Conservation (phyloP, 2,888 invertebrate genomes). For the Melanchra persicariae region DNA sequence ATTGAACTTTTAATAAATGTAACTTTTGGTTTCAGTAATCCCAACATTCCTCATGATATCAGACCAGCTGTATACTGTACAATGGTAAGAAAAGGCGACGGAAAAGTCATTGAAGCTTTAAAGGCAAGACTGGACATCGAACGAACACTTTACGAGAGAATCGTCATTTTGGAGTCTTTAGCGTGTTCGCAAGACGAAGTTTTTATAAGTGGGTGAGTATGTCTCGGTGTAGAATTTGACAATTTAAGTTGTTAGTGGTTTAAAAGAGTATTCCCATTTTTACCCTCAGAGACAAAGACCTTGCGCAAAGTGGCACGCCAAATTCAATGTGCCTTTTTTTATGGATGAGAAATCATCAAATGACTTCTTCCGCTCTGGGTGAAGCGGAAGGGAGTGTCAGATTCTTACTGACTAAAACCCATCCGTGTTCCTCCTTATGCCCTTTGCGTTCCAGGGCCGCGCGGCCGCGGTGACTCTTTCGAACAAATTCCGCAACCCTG, state of each 20-base stretch:
- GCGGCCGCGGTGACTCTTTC: too few species aligned
- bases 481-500: too few species aligned
- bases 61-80: conserved; percentile 94
- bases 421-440: too few species aligned
- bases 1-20: too few species aligned
- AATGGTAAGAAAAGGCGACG: conserved; percentile 93
- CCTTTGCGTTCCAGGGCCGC: too few species aligned
- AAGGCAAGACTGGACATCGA: conserved; percentile 92
- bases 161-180: conserved; percentile 93
- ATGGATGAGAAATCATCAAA: too few species aligned
- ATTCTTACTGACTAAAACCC: too few species aligned
- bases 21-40: conserved; percentile 74
- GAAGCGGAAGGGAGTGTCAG: too few species aligned
- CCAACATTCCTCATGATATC: conserved; percentile 87
- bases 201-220: conserved; percentile 88
- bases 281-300: background rate
- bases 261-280: background rate
- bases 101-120: conserved; percentile 93
- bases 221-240: background rate
- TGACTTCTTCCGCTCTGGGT: too few species aligned
- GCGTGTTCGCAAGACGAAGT: conserved; percentile 92
- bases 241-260: too few species aligned
- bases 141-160: conserved; percentile 94
- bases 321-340: too few species aligned
- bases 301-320: too few species aligned